A percentile compares a stretch with the other conserved stretches of the same genome.
Evolutionary conservation across 2,797 vertebrate species (phyloP).

Genomic region (Crocodylus rhombifer): DNA sequence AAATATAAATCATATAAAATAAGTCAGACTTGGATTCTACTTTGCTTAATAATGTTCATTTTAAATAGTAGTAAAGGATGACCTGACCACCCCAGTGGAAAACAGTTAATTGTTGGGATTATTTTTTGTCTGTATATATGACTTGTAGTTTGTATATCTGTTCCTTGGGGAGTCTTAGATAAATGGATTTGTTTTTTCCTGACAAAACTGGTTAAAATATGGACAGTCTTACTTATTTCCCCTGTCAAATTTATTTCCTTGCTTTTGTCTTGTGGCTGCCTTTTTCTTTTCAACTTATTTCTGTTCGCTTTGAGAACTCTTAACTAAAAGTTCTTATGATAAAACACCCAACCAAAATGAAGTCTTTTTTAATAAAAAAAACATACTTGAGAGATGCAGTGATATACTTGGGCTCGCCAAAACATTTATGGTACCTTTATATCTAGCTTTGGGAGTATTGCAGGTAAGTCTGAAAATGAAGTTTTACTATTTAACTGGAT

Average conservation of each 20-base stretch:
- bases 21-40: background rate
- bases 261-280: background rate
- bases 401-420: background rate
- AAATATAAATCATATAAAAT: background rate
- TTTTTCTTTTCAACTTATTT: background rate
- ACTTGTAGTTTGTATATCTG: background rate
- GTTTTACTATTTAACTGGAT: background rate
- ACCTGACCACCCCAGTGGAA: background rate
- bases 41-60: background rate
- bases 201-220: slow-evolving; percentile 9
- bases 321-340: slow-evolving; percentile 24
- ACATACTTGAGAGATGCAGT: background rate
- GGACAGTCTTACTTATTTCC: background rate
- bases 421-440: background rate
- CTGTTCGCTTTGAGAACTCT: background rate
- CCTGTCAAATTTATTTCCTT: background rate
- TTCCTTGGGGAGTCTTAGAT: background rate
- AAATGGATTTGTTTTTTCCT: background rate
- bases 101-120: background rate
- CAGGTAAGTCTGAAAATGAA: background rate
- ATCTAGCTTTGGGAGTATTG: background rate
- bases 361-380: background rate
- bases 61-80: background rate
- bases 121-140: background rate
- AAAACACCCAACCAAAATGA: background rate